These are phyloP conservation scores for Zelleria hepariella DNA, from an alignment of 2,888 invertebrate genomes.

Conservation along the genomic window DNA sequence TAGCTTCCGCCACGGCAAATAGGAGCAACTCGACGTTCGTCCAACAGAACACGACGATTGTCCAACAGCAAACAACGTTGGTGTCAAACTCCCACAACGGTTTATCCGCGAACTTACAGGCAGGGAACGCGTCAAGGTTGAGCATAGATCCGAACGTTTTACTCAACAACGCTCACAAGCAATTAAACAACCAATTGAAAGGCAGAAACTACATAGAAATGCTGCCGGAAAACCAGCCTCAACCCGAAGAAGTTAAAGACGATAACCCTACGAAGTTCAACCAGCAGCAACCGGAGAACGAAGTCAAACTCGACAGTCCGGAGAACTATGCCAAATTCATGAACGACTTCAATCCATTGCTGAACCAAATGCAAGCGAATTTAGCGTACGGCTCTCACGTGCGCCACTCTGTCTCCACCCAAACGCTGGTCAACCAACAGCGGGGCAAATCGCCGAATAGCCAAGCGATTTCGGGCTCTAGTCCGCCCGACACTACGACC, in stretches of 20 bases:
- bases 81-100: constrained; percentile 76
- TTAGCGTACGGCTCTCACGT: constrained; percentile 22
- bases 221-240: constrained; percentile 18
- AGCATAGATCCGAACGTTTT: constrained; percentile 75
- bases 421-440: constrained; percentile 73
- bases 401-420: constrained; percentile 82
- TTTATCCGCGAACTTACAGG: constrained; percentile 34
- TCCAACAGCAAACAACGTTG: constrained; percentile 85
- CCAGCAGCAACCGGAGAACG: constrained; percentile 12
- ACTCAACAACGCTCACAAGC: constrained; percentile 38
- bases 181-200: constrained; percentile 18
- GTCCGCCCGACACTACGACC: constrained; percentile 88
- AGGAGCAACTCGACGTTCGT: constrained; percentile 81
- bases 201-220: constrained; percentile 28
- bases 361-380: constrained; percentile 6
- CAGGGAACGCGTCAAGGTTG: constrained; percentile 50
- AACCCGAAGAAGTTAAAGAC: constrained; percentile 20
- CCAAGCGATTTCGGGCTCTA: constrained; percentile 33
- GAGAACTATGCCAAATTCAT: constrained; percentile 34
- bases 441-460: constrained; percentile 15
- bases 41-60: constrained; percentile 88
- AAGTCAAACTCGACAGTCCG: constrained; percentile 20
- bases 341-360: constrained; percentile 25
- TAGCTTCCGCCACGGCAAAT: constrained; percentile 65
- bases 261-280: constrained; percentile 10